Evolutionary conservation across 2,113 vertebrate genomes (phyloP).

Genomic region (Pongo pygmaeus): DNA sequence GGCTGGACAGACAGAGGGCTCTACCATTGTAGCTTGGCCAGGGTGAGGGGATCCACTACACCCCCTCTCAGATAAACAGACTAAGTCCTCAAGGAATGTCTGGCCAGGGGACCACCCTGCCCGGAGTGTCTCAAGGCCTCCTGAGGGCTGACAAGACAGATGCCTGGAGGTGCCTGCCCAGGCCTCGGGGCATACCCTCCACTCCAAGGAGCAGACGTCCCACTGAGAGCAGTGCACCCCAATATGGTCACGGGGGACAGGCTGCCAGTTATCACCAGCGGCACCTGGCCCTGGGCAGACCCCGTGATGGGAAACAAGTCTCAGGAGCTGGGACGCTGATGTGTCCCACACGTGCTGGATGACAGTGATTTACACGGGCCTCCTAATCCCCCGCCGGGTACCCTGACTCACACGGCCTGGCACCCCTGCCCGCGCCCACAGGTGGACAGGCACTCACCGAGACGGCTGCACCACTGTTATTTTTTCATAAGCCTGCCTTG

Average conservation of each 20-base stretch:
- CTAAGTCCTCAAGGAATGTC: neutral
- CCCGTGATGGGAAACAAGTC: neutral
- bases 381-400: slow-evolving; percentile 88
- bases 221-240: neutral
- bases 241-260: neutral
- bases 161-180: neutral
- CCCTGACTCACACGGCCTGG: slow-evolving; percentile 91
- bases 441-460: slow-evolving; percentile 90
- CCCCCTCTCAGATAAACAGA: neutral
- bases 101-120: neutral
- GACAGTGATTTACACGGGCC: slow-evolving; percentile 90
- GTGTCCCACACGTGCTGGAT: neutral
- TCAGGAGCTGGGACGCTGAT: neutral
- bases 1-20: accelerated
- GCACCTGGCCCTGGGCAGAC: neutral
- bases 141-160: neutral
- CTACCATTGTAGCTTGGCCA: neutral
- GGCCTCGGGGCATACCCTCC: neutral
- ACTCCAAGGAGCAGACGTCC: too few relatives aligned
- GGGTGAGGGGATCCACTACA: neutral
- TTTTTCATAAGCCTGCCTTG: slow-evolving; percentile 94
- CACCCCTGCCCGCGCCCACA: slow-evolving; percentile 89
- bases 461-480: slow-evolving; percentile 92
- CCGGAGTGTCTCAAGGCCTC: neutral
- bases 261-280: neutral